Conservation (phyloP, 2,797 vertebrate species). For the Setipinna tenuifilis region DNA sequence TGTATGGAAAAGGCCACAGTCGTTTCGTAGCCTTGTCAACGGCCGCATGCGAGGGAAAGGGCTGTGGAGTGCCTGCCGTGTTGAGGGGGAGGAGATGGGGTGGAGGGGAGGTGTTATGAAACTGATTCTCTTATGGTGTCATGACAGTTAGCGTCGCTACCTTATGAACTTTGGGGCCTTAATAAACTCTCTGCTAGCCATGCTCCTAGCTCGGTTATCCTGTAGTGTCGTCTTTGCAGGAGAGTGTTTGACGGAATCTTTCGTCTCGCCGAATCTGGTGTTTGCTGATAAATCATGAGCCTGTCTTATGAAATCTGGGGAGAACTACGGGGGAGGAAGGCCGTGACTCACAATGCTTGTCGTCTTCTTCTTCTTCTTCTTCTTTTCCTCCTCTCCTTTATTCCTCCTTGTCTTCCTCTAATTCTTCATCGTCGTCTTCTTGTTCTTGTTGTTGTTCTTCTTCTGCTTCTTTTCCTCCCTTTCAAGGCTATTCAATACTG, state of each 20-base stretch:
- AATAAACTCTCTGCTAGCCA: not conserved
- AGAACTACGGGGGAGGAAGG: slow-evolving; percentile 37
- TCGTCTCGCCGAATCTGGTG: slow-evolving; percentile 74
- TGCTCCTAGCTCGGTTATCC: too few relatives aligned
- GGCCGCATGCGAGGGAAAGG: not conserved
- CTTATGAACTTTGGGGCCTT: not conserved
- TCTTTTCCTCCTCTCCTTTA: too few relatives aligned
- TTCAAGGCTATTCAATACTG: slow-evolving; percentile 68
- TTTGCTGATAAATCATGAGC: slow-evolving; percentile 75
- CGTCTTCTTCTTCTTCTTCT: slow-evolving; percentile 40
- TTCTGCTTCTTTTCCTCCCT: not conserved
- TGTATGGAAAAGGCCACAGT: slow-evolving; percentile 70
- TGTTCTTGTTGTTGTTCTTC: slow-evolving; percentile 50
- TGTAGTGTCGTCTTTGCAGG: too few relatives aligned
- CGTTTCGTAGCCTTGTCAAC: slow-evolving; percentile 57
- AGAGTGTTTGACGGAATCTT: not conserved
- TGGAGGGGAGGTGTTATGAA: not conserved
- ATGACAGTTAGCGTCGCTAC: not conserved
- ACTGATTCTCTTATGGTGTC: not conserved
- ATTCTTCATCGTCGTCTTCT: slow-evolving; percentile 39
- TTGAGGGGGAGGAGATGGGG: not conserved
- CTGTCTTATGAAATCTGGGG: slow-evolving; percentile 54
- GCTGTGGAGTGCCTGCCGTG: not conserved
- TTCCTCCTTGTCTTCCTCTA: not conserved
- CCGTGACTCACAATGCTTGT: slow-evolving; percentile 66